phyloP scores from a whole-genome alignment of 2,888 invertebrate genomes.

The Drosophila mimetica region DNA sequence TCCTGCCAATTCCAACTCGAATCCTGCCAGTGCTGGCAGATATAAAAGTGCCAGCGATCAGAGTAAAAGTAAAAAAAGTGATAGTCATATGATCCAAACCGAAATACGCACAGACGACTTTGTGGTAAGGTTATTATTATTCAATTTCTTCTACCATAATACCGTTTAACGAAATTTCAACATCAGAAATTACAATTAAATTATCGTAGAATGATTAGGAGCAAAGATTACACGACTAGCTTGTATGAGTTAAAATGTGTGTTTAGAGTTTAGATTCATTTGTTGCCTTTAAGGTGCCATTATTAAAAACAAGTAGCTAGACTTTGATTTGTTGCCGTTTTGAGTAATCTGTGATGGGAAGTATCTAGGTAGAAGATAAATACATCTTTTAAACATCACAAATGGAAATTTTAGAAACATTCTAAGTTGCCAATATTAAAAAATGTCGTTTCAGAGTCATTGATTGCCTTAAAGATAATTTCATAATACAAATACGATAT shows the following conservation, averaged over 20 bases:
- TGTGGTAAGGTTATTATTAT: slow-evolving; percentile 87
- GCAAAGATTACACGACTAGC: background rate
- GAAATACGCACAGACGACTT: slow-evolving; percentile 90
- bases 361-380: background rate
- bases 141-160: slow-evolving; percentile 78
- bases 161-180: slow-evolving; percentile 34
- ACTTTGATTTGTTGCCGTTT: slow-evolving; percentile 4
- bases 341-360: slow-evolving; percentile 9
- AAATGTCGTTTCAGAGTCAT: too few relatives aligned
- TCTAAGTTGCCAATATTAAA: background rate
- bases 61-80: slow-evolving; percentile 84
- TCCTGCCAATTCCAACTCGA: slow-evolving; percentile 25
- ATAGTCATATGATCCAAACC: slow-evolving; percentile 86
- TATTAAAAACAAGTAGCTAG: slow-evolving; percentile 1
- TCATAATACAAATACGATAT: too few relatives aligned
- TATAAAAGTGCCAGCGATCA: slow-evolving; percentile 61
- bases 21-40: slow-evolving; percentile 55
- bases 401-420: background rate
- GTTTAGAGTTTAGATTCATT: slow-evolving; percentile 9
- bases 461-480: too few relatives aligned
- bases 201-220: slow-evolving; percentile 26
- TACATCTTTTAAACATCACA: too few relatives aligned
- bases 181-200: slow-evolving; percentile 40
- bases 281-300: background rate
- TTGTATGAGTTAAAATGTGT: slow-evolving; percentile 15